Conservation (phyloP, 1,140 invertebrate species). For the Ceratitis capitata region DNA sequence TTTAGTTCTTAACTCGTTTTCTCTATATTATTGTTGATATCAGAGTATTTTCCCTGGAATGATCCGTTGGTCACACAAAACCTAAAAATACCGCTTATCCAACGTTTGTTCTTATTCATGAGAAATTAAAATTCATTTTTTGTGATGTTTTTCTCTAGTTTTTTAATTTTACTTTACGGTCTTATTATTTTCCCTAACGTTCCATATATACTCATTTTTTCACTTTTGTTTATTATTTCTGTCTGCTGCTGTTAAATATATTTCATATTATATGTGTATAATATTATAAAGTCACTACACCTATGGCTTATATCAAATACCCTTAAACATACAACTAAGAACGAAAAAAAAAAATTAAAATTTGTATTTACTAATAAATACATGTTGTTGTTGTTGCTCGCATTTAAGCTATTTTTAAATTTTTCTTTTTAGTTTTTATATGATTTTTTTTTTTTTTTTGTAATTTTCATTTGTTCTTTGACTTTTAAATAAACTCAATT, state of each 20-base stretch:
- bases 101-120: no score
- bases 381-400: not conserved
- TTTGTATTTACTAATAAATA: no score
- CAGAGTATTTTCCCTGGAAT: no score
- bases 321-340: constrained; percentile 25
- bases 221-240: not conserved
- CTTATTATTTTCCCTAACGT: not conserved
- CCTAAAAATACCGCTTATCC: no score
- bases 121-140: not conserved
- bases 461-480: not conserved
- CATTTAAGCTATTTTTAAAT: not conserved
- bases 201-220: constrained; percentile 24
- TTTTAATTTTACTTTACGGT: not conserved
- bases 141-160: constrained; percentile 28
- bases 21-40: no score
- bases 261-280: no score
- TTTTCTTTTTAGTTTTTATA: not conserved
- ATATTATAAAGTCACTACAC: constrained; percentile 24
- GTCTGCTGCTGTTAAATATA: constrained; percentile 10
- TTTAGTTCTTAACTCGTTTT: no score
- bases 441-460: not conserved
- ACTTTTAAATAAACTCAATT: constrained; percentile 31
- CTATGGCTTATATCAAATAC: constrained; percentile 32
- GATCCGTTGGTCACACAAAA: no score
- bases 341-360: no score